A percentile compares a stretch with the other conserved stretches of the same genome.
phyloP scores from a whole-genome alignment of 1,140 invertebrate genomes.

The Musca vetustissima region DNA sequence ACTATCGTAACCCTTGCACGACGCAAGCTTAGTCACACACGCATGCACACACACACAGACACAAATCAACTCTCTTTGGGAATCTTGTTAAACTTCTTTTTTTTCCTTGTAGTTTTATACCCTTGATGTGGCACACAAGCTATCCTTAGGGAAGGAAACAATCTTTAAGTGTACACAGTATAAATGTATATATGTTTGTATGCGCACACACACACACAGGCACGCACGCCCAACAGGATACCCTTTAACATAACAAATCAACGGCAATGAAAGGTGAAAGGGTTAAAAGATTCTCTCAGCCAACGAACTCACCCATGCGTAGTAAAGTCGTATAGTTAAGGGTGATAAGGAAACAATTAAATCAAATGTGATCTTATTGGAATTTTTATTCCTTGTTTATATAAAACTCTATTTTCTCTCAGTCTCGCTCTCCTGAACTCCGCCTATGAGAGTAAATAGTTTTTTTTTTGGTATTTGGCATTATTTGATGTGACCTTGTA shows the following conservation, averaged over 20 bases:
- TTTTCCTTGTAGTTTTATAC: too few species aligned
- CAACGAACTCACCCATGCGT: not conserved
- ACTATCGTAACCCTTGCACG: slow-evolving; percentile 16
- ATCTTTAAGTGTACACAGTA: too few species aligned
- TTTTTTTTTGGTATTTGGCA: not conserved
- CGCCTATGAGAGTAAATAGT: not conserved
- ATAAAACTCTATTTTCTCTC: too few species aligned
- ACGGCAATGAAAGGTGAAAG: not conserved
- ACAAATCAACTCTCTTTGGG: not conserved
- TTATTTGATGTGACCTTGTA: not conserved
- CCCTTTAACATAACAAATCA: not conserved
- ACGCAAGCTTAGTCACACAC: not conserved
- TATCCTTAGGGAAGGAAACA: too few species aligned
- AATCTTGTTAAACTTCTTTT: too few species aligned
- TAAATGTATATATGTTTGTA: too few species aligned
- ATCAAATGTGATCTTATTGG: not conserved
- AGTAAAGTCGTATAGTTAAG: not conserved
- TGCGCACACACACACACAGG: too few species aligned
- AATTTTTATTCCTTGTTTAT: not conserved
- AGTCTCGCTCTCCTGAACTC: not conserved
- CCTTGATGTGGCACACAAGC: too few species aligned
- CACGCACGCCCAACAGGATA: too few species aligned
- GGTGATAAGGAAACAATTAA: not conserved
- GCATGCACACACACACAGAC: not conserved
- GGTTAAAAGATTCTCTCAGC: slow-evolving; percentile 2